Base-by-base conservation (phyloP, 2,888 invertebrate genomes). In the Athrips mouffetella region DNA sequence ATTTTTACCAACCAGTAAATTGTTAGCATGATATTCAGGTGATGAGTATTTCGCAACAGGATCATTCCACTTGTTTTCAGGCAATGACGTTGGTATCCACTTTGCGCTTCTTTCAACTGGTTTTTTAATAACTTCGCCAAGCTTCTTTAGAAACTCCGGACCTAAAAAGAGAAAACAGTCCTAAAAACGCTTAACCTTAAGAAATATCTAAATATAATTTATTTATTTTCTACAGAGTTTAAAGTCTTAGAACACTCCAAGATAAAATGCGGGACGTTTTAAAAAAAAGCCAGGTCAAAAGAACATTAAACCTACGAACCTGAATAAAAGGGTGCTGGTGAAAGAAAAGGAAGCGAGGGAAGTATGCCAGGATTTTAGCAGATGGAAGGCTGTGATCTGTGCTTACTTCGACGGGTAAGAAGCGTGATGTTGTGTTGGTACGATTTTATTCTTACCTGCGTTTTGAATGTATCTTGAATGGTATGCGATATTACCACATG, bases 81-180 rank as follows among this genome's bases (percentile, higher is more conserved):
- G 93, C 6, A 95, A 91, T 2, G 96, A 96, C 0, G 95, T 92
- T 49, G 95, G 95, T 21, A 97, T 76, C 97, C 97, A 97, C 59
- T 92, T 92, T 0, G 79, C 54, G 3, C 93, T 92, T 20, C 96
- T 88, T 1, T 79, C 77, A 60, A 92, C 93, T 0, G 93, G 91
- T 0, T 87, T 65, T 0, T 90, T 89, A 11, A 94, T 91, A 0
- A 92, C 85, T 57, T 90, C 75, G 16, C 83, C 85, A 39, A 94
- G 70, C 47, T 90, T 88, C 39, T 88, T 73, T 0, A 91, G 62
- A 30, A 96, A 81, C 16, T 81, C 84, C 0, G 92, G 91, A 2
- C 92, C 93, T 80, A 42, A 2, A 47, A 48, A 48, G n/a, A n/a
- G n/a, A n/a, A n/a, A n/a, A n/a, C n/a, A n/a, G n/a, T n/a, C n/a